phyloP scores from a whole-genome alignment of 2,888 invertebrate species.

The Acrocera orbiculus region DNA sequence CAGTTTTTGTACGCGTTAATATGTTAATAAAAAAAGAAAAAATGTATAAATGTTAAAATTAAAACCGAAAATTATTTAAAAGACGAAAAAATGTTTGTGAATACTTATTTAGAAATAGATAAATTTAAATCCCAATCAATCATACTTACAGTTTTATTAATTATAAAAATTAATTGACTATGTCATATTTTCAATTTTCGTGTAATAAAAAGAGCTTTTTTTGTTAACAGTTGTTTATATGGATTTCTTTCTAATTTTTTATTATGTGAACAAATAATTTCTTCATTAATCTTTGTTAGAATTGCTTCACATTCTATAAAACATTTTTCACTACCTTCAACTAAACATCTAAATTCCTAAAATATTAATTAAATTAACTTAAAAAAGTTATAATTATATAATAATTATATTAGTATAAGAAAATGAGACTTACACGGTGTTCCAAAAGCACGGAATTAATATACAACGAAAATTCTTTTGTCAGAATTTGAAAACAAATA shows the following conservation, averaged over 20 bases:
- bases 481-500: slow-evolving; percentile 23
- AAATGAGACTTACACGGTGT: slow-evolving; percentile 22
- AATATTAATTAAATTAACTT: neutral
- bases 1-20: no score
- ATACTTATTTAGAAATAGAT: no score
- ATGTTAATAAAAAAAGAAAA: no score
- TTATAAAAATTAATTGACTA: slow-evolving; percentile 25
- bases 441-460: slow-evolving; percentile 26
- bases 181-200: slow-evolving; percentile 14
- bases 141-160: slow-evolving; percentile 23
- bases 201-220: slow-evolving; percentile 12
- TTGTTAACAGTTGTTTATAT: slow-evolving; percentile 22
- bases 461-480: slow-evolving; percentile 26
- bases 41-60: neutral
- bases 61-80: neutral
- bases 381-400: neutral
- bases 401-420: neutral
- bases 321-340: slow-evolving; percentile 15
- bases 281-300: slow-evolving; percentile 8
- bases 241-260: slow-evolving; percentile 29
- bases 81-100: no score
- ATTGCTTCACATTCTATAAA: slow-evolving; percentile 10
- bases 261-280: slow-evolving; percentile 9
- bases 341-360: slow-evolving; percentile 22
- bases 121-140: no score